Evolutionary conservation across 1,140 invertebrate species (phyloP).

Genomic region (Drosophila aff.): DNA sequence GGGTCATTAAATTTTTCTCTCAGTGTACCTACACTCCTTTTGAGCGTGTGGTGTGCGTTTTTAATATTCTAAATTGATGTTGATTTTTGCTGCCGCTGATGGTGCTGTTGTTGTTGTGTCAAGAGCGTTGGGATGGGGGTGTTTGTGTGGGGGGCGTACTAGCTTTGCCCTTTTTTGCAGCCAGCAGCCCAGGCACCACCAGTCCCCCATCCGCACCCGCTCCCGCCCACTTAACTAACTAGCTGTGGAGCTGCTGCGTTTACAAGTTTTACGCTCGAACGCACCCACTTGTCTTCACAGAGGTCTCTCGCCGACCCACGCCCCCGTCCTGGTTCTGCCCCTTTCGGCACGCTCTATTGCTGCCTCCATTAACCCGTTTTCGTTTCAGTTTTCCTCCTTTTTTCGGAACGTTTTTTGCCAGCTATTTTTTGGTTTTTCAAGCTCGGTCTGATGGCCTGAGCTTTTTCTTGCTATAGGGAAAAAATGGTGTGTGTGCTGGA

Average conservation of each 20-base stretch:
- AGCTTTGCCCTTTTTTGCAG: constrained; percentile 34
- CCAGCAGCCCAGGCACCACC: not conserved
- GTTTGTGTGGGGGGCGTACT: constrained; percentile 8
- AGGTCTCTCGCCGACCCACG: constrained; percentile 40
- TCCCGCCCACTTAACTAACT: constrained; percentile 81
- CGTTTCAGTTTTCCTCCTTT: constrained; percentile 36
- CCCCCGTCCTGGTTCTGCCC: constrained; percentile 13
- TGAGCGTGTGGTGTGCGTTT: constrained; percentile 65
- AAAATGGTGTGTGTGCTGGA: constrained; percentile 35
- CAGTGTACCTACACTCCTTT: constrained; percentile 20
- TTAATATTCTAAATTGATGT: constrained; percentile 83
- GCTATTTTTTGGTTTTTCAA: constrained; percentile 66
- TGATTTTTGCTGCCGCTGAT: constrained; percentile 57
- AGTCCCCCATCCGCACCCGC: not conserved
- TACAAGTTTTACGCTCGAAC: constrained; percentile 81
- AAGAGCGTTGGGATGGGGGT: not conserved
- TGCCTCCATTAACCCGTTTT: constrained; percentile 77
- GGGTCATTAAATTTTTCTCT: not conserved
- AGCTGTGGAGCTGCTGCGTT: constrained; percentile 74
- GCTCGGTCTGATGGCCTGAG: constrained; percentile 49
- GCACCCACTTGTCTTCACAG: constrained; percentile 82
- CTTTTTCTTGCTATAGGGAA: constrained; percentile 2
- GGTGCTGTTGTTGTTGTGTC: constrained; percentile 35
- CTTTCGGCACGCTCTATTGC: constrained; percentile 43
- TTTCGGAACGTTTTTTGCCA: constrained; percentile 35